Base-by-base conservation (phyloP, 2,113 vertebrate species). In the Phrynocephalus versicolor region DNA sequence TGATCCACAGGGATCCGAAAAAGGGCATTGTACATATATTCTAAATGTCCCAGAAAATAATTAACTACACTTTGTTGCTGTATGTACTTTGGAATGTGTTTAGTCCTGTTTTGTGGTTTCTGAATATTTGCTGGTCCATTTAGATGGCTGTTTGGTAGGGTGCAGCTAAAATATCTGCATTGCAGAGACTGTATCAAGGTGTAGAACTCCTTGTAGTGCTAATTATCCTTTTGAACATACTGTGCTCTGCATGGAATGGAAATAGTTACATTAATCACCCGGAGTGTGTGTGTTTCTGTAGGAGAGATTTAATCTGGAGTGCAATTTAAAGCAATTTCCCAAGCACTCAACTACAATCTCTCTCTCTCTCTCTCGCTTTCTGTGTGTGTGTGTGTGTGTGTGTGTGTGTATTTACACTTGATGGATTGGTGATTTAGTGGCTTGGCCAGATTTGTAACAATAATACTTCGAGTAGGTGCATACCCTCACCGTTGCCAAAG, bases 181-280 rank as follows among this genome's bases (percentile, higher is more conserved):
- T 72, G 19, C 37, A 37, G 25, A 79, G 27, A 62, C 35, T 41
- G 4, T 60, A 19, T 6, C 74, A 58, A 15, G 5, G 1, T 2
- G 51, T 13, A 6, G 70, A 77, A 75, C 76, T 80, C 21, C 80
- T 85, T 35, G 79, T 82, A 27, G 83, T 77, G 37, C 51, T 78
- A 77, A 76, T 77, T 83, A 67, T 89, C 87, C 70, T 83, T 4
- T 41, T 75, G 67, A 79, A 0, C 27, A 77, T 85, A 35, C 58
- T 85, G 69, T 73, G 69, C 83, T 90, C 71, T 91, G 67, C n/a
- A 82, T 74, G 78, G 64, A 88, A 75, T 51, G 84, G 82, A 83
- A 85, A 87, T 89, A 79, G 9, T 0, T 72, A 39, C 57, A 25
- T 37, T 91, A 85, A 90, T 89, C 91, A n/a, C 83, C 5, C 67